A percentile compares a stretch with the other conserved stretches of the same genome.
phyloP scores from a whole-genome alignment of 2,797 vertebrate species.

The Siniperca undulata region DNA sequence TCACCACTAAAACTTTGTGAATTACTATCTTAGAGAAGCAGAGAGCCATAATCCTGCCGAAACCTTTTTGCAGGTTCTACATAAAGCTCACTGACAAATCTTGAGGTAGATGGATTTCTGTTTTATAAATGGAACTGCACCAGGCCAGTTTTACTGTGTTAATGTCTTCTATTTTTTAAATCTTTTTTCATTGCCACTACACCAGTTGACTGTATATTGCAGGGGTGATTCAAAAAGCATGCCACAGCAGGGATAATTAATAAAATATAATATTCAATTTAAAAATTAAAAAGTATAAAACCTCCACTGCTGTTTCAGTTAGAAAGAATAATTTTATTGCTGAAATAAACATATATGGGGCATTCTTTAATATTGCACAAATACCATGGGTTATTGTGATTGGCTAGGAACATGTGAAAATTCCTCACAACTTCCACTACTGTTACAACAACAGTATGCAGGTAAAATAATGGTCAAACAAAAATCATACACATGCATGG shows the following conservation, averaged over 20 bases:
- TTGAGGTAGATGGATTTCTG: conserved; percentile 9
- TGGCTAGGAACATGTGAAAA: not conserved
- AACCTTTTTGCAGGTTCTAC: conserved; percentile 20
- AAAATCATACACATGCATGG: not conserved
- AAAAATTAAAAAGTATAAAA: not conserved
- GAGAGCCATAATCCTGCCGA: not conserved
- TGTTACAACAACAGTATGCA: no score
- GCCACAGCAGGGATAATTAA: not conserved
- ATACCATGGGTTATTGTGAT: not conserved
- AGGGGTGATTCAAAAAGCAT: not conserved
- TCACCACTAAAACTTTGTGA: conserved; percentile 32
- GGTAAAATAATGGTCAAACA: not conserved
- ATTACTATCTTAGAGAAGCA: conserved; percentile 12
- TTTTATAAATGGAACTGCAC: conserved; percentile 7
- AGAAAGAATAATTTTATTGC: not conserved
- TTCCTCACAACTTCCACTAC: not conserved
- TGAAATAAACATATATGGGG: conserved; percentile 1
- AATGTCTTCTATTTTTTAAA: not conserved
- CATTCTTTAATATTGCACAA: not conserved
- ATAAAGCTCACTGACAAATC: conserved; percentile 21
- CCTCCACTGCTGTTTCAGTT: not conserved
- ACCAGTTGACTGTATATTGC: conserved; percentile 7
- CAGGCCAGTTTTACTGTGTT: conserved; percentile 8
- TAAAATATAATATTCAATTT: not conserved
- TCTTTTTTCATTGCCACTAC: not conserved